phyloP scores from a whole-genome alignment of 1,140 invertebrate species.

The Stegodyphus mimosarum region DNA sequence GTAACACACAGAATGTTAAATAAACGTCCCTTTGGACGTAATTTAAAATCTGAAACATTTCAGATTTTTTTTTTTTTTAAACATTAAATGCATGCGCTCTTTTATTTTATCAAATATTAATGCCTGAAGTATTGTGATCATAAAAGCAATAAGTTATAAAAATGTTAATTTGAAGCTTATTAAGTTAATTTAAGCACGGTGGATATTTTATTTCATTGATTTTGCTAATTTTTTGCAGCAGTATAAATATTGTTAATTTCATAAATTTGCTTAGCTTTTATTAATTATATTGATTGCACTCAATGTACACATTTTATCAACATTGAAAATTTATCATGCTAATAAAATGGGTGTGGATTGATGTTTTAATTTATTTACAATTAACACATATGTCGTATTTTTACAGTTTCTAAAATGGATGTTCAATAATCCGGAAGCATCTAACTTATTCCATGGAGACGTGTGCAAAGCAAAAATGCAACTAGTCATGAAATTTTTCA shows the following conservation, averaged over 20 bases:
- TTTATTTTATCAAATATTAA: no score
- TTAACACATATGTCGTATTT: background rate
- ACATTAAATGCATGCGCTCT: no score
- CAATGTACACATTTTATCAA: background rate
- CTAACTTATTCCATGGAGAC: background rate
- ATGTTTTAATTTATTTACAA: background rate
- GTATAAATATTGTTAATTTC: background rate
- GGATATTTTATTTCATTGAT: no score
- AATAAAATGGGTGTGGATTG: background rate
- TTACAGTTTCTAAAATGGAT: constrained; percentile 47
- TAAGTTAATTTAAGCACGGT: no score
- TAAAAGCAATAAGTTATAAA: no score
- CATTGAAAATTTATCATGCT: background rate
- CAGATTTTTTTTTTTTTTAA: no score
- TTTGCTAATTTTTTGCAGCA: background rate
- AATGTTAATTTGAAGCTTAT: no score
- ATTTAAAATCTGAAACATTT: no score
- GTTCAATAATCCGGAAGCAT: constrained; percentile 3
- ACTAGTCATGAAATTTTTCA: background rate
- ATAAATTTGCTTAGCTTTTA: background rate
- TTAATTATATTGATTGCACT: background rate
- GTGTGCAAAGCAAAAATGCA: background rate
- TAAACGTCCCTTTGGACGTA: no score
- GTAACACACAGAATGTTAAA: no score
- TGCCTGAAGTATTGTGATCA: no score